These are phyloP conservation scores for Dinomys branickii DNA, from an alignment of 2,113 vertebrate genomes.

Conservation along the genomic window DNA sequence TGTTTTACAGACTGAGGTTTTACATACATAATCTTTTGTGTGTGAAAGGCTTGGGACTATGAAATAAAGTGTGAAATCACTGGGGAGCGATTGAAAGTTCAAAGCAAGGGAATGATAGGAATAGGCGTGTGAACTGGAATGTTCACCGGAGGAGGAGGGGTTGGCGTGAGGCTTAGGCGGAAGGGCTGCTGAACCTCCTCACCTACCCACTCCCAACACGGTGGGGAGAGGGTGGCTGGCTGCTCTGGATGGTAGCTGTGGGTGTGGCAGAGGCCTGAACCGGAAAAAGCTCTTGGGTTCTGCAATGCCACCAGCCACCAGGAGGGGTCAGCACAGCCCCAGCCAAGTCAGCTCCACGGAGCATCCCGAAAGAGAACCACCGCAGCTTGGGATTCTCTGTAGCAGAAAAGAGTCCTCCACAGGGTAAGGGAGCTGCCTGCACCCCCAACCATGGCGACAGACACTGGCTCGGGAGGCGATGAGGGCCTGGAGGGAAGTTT, in stretches of 20 bases:
- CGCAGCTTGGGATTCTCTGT: constrained; percentile 42
- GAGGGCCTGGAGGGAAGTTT: neutral
- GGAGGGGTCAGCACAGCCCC: constrained; percentile 76
- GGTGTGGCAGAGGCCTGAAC: neutral
- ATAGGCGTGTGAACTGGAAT: neutral
- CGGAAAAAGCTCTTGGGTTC: neutral
- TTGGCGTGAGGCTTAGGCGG: neutral
- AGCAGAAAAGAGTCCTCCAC: neutral
- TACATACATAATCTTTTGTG: neutral
- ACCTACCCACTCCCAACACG: neutral
- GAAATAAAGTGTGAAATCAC: neutral
- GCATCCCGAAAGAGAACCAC: neutral
- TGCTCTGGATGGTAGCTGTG: neutral
- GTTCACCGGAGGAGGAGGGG: accelerated
- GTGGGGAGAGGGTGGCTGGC: neutral
- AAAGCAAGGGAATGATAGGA: neutral
- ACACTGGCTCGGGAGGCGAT: neutral
- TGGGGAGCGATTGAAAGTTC: neutral
- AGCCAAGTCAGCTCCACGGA: constrained; percentile 32
- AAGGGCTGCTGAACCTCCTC: neutral
- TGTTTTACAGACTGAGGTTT: neutral
- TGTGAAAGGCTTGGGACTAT: neutral
- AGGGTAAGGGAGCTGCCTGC: neutral
- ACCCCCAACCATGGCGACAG: neutral
- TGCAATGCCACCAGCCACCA: constrained; percentile 60